Evolutionary conservation across 1,140 invertebrate genomes (phyloP).

Genomic region (Apis dorsata): DNA sequence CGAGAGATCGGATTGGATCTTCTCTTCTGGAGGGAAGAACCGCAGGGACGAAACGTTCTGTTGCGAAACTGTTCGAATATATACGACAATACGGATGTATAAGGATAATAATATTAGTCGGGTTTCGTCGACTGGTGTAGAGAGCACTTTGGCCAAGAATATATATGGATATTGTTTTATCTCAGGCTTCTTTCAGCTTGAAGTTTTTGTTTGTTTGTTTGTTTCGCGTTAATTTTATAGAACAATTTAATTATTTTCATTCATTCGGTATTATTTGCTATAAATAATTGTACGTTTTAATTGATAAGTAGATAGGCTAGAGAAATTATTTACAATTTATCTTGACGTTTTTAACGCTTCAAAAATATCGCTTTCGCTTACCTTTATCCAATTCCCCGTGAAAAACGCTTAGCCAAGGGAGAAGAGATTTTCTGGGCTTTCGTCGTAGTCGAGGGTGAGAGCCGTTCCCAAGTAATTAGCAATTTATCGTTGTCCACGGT

Average conservation of each 20-base stretch:
- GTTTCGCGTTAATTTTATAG: too few relatives aligned
- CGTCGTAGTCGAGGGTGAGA: slow-evolving; percentile 25
- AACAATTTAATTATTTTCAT: too few relatives aligned
- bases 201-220: too few relatives aligned
- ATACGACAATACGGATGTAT: too few relatives aligned
- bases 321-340: neutral
- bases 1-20: neutral
- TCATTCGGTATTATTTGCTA: too few relatives aligned
- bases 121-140: too few relatives aligned
- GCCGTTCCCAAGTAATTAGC: slow-evolving; percentile 56
- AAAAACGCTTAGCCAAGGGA: neutral
- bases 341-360: neutral
- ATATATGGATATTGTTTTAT: too few relatives aligned
- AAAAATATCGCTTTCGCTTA: neutral
- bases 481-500: slow-evolving; percentile 57
- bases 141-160: too few relatives aligned
- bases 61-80: too few relatives aligned
- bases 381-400: neutral
- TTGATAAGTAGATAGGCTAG: neutral
- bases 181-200: too few relatives aligned
- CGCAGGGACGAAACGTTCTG: neutral
- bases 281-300: neutral
- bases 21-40: neutral
- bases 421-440: slow-evolving; percentile 14
- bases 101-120: too few relatives aligned